A percentile compares a stretch with the other conserved stretches of the same genome.
Evolutionary conservation across 2,797 vertebrate species (phyloP).

Genomic region (Sebastes itinus): DNA sequence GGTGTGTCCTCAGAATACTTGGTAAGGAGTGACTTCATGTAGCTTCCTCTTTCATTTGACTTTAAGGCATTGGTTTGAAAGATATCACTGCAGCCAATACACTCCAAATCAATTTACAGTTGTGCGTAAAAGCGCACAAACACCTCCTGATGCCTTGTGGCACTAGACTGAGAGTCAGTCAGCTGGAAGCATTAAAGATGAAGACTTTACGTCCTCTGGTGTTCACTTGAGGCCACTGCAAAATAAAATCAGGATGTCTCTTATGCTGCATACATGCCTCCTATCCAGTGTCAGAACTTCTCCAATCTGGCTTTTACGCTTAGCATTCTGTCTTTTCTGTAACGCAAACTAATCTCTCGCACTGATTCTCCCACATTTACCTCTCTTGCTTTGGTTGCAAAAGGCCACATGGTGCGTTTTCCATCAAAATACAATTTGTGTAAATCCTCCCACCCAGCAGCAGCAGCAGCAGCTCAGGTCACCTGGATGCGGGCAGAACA

Average conservation of each 20-base stretch:
- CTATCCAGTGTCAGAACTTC: neutral
- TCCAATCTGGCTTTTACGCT: neutral
- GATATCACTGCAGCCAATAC: neutral
- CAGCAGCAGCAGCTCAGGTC: constrained; percentile 23
- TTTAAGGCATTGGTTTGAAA: neutral
- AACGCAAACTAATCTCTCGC: neutral
- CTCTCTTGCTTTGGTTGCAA: neutral
- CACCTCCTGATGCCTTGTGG: neutral
- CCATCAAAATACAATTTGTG: neutral
- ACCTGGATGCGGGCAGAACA: constrained; percentile 59
- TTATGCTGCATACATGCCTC: neutral
- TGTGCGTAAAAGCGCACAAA: constrained; percentile 2
- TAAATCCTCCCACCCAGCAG: constrained; percentile 4
- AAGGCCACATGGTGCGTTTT: neutral
- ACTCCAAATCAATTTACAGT: neutral
- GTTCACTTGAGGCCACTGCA: neutral
- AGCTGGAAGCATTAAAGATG: neutral
- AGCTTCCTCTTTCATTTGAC: neutral
- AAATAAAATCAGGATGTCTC: neutral
- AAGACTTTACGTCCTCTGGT: constrained; percentile 1
- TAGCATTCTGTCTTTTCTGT: too few species aligned
- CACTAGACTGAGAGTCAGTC: neutral
- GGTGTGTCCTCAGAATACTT: neutral
- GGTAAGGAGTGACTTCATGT: neutral
- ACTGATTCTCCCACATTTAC: neutral